Evolutionary conservation across 2,888 invertebrate species (phyloP).

Genomic region (Scrobipalpa costella): DNA sequence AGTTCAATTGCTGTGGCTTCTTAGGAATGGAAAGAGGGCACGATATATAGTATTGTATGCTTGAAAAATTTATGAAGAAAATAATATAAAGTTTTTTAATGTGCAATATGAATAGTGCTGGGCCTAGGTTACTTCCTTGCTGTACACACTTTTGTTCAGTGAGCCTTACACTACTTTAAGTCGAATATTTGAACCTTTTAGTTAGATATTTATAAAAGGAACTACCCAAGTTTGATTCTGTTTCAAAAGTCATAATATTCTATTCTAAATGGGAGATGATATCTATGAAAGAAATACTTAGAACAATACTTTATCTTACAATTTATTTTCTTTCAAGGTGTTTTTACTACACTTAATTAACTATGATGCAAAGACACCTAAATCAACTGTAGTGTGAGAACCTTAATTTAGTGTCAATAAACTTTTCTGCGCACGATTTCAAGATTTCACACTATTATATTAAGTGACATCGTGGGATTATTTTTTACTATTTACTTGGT

Average conservation of each 20-base stretch:
- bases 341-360: too few species aligned
- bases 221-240: too few species aligned
- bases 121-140: not conserved
- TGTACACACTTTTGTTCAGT: not conserved
- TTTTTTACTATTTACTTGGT: conserved; percentile 30
- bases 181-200: not conserved
- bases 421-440: conserved; percentile 4
- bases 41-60: too few species aligned
- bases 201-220: not conserved
- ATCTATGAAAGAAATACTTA: too few species aligned
- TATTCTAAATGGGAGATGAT: too few species aligned
- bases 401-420: not conserved
- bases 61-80: too few species aligned
- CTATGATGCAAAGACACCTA: not conserved
- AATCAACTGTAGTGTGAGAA: not conserved
- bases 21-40: not conserved
- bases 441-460: conserved; percentile 9
- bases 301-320: too few species aligned
- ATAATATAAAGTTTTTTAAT: too few species aligned
- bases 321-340: too few species aligned
- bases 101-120: not conserved
- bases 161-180: not conserved
- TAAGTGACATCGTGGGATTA: conserved; percentile 27
- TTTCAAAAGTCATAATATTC: too few species aligned
- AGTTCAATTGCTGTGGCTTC: not conserved